These are phyloP conservation scores for Neolamprologus cancellatus DNA, from an alignment of 2,113 vertebrate species.

Conservation along the genomic window DNA sequence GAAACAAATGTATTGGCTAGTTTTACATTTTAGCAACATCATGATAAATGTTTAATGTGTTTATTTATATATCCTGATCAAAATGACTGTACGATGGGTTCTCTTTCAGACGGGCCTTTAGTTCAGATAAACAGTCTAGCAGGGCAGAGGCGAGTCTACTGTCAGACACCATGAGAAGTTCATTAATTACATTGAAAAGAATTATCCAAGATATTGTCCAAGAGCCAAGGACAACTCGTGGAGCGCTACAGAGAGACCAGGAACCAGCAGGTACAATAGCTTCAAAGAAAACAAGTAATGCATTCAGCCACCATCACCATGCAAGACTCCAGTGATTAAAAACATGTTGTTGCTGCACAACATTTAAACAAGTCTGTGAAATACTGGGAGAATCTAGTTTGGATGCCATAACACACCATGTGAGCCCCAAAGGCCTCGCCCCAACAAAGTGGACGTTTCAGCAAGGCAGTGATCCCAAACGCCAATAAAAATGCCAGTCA, in stretches of 20 bases:
- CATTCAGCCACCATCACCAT: not conserved
- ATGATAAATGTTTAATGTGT: not conserved
- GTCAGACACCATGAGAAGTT: not conserved
- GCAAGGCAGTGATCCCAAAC: not conserved
- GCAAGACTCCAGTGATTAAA: not conserved
- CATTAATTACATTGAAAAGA: not conserved
- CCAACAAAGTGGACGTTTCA: not conserved
- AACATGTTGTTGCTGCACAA: not conserved
- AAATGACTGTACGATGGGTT: not conserved
- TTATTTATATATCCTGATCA: not conserved
- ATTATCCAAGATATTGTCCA: not conserved
- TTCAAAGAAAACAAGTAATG: not conserved
- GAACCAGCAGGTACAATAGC: accelerated
- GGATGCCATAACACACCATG: not conserved
- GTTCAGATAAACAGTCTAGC: not conserved
- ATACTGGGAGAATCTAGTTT: not conserved
- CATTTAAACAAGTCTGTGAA: not conserved
- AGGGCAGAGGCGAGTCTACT: not conserved
- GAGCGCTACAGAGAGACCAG: not conserved
- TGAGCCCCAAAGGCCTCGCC: not conserved
- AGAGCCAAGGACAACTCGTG: not conserved
- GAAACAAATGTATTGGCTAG: accelerated
- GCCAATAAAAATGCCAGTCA: not conserved
- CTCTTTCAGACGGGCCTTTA: not conserved
- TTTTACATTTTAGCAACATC: not conserved